Base-by-base conservation (phyloP, 2,113 vertebrate genomes). In the Rattus rattus region DNA sequence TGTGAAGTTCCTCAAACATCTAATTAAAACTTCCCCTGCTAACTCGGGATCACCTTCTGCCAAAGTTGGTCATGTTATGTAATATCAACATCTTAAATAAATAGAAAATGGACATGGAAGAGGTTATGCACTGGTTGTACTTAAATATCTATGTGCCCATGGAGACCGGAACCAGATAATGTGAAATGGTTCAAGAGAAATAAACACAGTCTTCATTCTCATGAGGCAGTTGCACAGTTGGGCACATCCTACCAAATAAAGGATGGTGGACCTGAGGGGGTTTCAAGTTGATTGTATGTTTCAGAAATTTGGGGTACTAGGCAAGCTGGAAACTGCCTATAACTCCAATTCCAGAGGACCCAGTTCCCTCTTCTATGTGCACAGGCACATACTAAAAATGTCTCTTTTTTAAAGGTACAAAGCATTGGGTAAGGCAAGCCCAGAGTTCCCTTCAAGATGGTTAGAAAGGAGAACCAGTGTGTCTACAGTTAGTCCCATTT, bases 1-100 rank as follows among this genome's bases (percentile, higher is more conserved):
- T 19, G 89, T 94, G 22, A 94, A 91, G 86, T 88, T 94, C 59
- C 63, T 90, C 79, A 75, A 95, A 90, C 89, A 72, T 61, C 59
- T 92, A 79, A 91, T 92, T 89, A 92, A 95, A 56, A 89, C 70
- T 63, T 93, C 54, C n/a, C 28, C 75, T 20, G 73, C 67, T 73
- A 83, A 94, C 36, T 94, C 26, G 47, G 26, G 94, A 89, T 79
- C 49, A 67, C 67, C 49, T 79, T 85, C 86, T 47, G 2, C 95
- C 30, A 79, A 86, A 86, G 24, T 39, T 88, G 54, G 8, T 59
- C 30, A 28, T 69, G n/a, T 49, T 43, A 84, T 84, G 2, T 94
- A 61, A 91, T 77, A 75, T 70, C 43, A 83, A 13, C 54, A 87
- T 86, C 59, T 94, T 95, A 54, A 94, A 75, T 86, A 93, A 91